These are phyloP conservation scores for Amphiduros pacificus DNA, from an alignment of 2,888 invertebrate genomes.

Conservation along the genomic window DNA sequence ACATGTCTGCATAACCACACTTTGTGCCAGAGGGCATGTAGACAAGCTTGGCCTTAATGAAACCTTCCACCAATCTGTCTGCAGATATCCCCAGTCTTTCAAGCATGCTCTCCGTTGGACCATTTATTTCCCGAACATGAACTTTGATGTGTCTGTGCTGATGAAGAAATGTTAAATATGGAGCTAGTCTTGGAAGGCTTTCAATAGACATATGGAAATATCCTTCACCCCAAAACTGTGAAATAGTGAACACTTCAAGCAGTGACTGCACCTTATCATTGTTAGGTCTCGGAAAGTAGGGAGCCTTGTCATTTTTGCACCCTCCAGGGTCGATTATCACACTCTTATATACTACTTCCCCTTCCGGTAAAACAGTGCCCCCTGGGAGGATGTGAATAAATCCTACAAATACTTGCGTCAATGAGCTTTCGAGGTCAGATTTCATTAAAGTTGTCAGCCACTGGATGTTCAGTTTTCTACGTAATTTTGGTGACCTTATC, in stretches of 20 bases:
- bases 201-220: conserved; percentile 13
- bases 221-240: conserved; percentile 15
- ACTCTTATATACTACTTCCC: too few relatives aligned
- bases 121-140: not conserved
- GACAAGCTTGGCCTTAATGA: not conserved
- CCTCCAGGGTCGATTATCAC: too few relatives aligned
- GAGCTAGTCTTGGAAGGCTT: conserved; percentile 12
- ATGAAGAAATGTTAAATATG: conserved; percentile 1
- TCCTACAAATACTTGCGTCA: too few relatives aligned
- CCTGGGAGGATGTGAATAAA: too few relatives aligned
- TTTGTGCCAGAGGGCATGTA: not conserved
- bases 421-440: too few relatives aligned
- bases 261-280: too few relatives aligned
- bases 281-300: too few relatives aligned
- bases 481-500: too few relatives aligned
- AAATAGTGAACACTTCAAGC: conserved; percentile 14
- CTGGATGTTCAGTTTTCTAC: too few relatives aligned
- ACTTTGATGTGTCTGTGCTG: conserved; percentile 5
- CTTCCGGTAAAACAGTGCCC: too few relatives aligned
- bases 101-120: not conserved
- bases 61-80: not conserved
- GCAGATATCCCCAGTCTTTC: not conserved
- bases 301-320: too few relatives aligned
- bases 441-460: too few relatives aligned
- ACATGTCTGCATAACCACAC: not conserved